Base-by-base conservation (phyloP, 2,113 vertebrate species). In the Xenotilapia leptura region DNA sequence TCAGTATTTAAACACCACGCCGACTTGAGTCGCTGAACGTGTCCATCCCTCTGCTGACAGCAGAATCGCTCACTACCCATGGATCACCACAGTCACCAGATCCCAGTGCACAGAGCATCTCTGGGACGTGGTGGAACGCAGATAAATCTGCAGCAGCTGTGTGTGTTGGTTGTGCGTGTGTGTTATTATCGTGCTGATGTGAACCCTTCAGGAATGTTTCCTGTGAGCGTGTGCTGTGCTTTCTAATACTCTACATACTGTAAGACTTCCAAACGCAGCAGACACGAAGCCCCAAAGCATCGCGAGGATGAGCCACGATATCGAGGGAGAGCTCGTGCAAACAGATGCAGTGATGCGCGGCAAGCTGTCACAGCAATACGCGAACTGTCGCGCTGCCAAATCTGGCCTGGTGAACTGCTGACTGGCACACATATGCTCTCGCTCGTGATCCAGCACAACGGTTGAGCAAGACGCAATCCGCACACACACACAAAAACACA, bases 301-400 rank as follows among this genome's bases (percentile, higher is more conserved):
- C 5, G 65, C 54, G 47, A 85, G 9, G 79, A n/a, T 19, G 62
- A 79, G 58, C 80, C 15, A 21, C 70, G 55, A 83, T 87, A 83
- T 77, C 73, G 17, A 53, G 65, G 85, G 79, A 87, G 40, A 79
- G 86, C 60, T 89, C 36, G 49, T 79, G 80, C 84, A 83, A 83
- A 83, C 89, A 84, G 82, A 86, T 54, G 83, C 82, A 60, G 33
- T 12, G 81, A 86, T 79, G 84, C 89, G 58, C 83, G 42, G 38
- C 65, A 58, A 60, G 84, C 83, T 81, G 84, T 89, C 83, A 80
- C 79, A 51, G 65, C 70, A 88, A 86, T 81, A 62, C 70, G 80
- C 45, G 38, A 89, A 75, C 80, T 40, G 42, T 85, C 75, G 8
- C 77, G 77, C 68, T 83, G 83, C 77, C 65, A 89, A 89, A 91